Evolutionary conservation across 2,113 vertebrate species (phyloP), one percentile per base, ranked within the genome.

Genomic region (Mobula birostris): DNA sequence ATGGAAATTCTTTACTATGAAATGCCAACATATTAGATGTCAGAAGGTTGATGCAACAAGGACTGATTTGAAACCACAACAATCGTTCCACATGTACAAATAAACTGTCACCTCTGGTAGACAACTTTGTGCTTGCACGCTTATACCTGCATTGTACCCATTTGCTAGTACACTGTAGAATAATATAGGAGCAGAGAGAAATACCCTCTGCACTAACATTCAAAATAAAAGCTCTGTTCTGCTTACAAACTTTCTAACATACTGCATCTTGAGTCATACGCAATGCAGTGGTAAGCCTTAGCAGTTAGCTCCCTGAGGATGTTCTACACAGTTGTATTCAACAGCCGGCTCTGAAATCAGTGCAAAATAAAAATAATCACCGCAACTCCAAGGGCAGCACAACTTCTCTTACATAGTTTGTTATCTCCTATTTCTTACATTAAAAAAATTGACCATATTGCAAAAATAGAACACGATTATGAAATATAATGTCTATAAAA

Each of bases 281-380:
- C 85, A 90, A 90, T 68, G 85, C 61, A n/a, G 85, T 90, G 85
- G 66, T 66, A 58, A 90, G n/a, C 85, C 29, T 17, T 66, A 90
- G 85, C 85, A 90, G 85, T 90, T 61, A 27, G 61, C n/a, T 90
- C 85, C n/a, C 61, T 63, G 85, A 66, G 85, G 61, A 90, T 61
- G 85, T 68, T 90, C 17, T 90, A 61, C 61, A 90, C 85, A 90
- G 85, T 61, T 32, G 85, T 61, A 36, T n/a, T 66, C 29, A 15
- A n/a, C 85, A 90, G 85, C 61, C 19, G 85, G 63, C 12, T 90
- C 61, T 15, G 63, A 29, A 90, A 90, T 90, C 29, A n/a, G 27
- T 90, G 85, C 85, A 90, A 90, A 82, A 87, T 87, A 29, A 11
- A 90, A 36, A 90, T 66, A 90, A 68, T 61, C 63, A n/a, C 61